Evolutionary conservation across 2,113 vertebrate species (phyloP).

Genomic region (Malurus alboscapulatus): DNA sequence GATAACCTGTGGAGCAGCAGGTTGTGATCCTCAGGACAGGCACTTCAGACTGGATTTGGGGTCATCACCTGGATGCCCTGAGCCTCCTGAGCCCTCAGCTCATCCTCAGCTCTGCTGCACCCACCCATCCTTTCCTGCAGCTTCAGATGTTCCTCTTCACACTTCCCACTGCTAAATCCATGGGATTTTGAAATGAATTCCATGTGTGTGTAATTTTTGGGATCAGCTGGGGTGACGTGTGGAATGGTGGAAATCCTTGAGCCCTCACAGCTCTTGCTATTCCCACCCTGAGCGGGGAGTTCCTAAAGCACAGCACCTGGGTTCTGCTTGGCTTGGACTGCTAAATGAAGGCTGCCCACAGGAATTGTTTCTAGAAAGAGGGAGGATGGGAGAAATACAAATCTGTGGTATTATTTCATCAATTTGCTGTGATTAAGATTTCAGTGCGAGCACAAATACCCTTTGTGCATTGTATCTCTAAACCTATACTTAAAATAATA

Average conservation of each 20-base stretch:
- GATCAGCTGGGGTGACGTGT: not conserved
- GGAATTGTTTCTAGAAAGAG: not conserved
- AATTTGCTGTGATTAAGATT: not conserved
- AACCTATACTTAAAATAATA: not conserved
- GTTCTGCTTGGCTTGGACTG: not conserved
- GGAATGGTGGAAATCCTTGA: not conserved
- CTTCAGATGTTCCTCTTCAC: not conserved
- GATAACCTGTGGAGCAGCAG: not conserved
- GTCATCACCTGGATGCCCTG: fast-evolving
- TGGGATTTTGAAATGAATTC: not conserved
- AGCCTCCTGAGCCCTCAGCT: not conserved
- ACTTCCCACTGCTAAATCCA: not conserved
- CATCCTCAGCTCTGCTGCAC: not conserved
- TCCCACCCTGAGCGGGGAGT: not conserved
- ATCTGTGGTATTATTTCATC: not conserved
- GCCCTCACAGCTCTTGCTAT: not conserved
- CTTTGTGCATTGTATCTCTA: not conserved
- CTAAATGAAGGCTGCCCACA: not conserved
- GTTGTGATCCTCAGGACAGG: not conserved
- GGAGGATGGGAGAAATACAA: not conserved
- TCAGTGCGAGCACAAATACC: not conserved
- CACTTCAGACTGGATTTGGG: not conserved
- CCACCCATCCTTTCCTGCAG: not conserved
- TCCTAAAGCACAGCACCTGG: not conserved
- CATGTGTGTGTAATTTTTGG: not conserved